Base-by-base conservation (phyloP, 2,888 invertebrate genomes). In the Amphipoea oculea region DNA sequence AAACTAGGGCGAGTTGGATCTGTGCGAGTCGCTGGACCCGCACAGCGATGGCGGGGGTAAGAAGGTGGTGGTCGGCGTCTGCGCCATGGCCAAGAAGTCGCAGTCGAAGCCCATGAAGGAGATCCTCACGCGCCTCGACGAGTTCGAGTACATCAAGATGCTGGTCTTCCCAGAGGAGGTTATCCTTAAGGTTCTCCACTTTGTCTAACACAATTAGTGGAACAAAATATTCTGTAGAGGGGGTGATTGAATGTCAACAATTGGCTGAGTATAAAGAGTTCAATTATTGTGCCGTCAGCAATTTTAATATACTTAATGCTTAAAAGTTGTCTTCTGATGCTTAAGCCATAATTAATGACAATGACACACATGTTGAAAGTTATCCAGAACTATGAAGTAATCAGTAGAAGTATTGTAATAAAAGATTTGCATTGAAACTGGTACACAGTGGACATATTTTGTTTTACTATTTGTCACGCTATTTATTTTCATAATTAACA, bases 71-170 rank as follows among this genome's bases (percentile, higher is more conserved):
- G 99, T 99, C 91, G 99, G 99, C 85, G 98, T 99, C 82, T 99
- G 99, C 97, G 99, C 99, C 89, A 99, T 99, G 99, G 98, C 99
- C 92, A 99, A 99, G 97, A 99, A 99, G 96, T 99, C 99, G 62
- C 99, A 99, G 94, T 99, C 99, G 87, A 99, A 99, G 96, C 99
- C 99, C 23, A 99, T 99, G 99, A 99, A 99, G 93, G 99, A 99
- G 96, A 99, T 99, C 91, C 97, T 99, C 79, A 99, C 99, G 2
- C 97, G 99, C 62, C 98, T 99, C 80, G 98, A 99, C 91, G 99
- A 99, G 95, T 99, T 99, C 94, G 99, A 99, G 95, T 99, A 99
- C 95, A 98, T 99, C 92, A 98, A 99, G 97, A 98, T 99, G 96
- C 97, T 99, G 77, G 99, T 99, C 86, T 99, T 99, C 96, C 98